phyloP scores from a whole-genome alignment of 2,797 vertebrate species.

The Sebastes nivosus region DNA sequence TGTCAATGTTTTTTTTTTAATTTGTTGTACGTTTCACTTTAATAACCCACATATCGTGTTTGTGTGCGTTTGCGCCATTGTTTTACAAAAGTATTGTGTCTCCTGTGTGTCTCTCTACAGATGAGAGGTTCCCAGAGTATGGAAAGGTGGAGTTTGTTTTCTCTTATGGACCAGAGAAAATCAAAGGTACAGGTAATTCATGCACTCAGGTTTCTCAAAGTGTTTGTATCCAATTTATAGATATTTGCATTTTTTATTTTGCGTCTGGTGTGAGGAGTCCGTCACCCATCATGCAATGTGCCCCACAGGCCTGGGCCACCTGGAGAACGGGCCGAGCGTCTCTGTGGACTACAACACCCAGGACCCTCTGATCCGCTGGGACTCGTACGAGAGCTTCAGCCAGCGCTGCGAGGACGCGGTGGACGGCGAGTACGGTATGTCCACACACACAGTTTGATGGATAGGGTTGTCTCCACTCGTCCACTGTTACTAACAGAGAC shows the following conservation, averaged over 20 bases:
- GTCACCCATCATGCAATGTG: constrained; percentile 10
- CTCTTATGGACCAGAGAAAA: constrained; percentile 96
- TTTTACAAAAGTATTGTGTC: neutral
- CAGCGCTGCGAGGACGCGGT: constrained; percentile 83
- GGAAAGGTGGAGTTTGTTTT: constrained; percentile 98
- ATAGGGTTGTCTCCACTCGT: constrained; percentile 13
- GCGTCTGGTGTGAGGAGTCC: neutral
- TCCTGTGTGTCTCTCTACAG: constrained; percentile 71
- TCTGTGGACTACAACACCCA: constrained; percentile 98
- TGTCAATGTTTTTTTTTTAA: neutral
- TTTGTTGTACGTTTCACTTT: neutral
- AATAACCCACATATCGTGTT: neutral
- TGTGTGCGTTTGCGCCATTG: neutral
- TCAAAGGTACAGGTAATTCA: constrained; percentile 85
- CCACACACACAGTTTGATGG: neutral
- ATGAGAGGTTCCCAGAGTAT: constrained; percentile 95
- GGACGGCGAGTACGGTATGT: constrained; percentile 79
- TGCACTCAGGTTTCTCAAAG: neutral
- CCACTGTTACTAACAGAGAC: neutral
- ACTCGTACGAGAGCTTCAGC: constrained; percentile 91
- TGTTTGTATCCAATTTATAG: too few relatives aligned
- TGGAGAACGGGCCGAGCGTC: constrained; percentile 95
- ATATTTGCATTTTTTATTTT: neutral
- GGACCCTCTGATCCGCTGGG: constrained; percentile 95
- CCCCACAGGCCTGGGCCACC: constrained; percentile 88